phyloP scores from a whole-genome alignment of 1,140 invertebrate genomes.

The Bombus huntii region DNA sequence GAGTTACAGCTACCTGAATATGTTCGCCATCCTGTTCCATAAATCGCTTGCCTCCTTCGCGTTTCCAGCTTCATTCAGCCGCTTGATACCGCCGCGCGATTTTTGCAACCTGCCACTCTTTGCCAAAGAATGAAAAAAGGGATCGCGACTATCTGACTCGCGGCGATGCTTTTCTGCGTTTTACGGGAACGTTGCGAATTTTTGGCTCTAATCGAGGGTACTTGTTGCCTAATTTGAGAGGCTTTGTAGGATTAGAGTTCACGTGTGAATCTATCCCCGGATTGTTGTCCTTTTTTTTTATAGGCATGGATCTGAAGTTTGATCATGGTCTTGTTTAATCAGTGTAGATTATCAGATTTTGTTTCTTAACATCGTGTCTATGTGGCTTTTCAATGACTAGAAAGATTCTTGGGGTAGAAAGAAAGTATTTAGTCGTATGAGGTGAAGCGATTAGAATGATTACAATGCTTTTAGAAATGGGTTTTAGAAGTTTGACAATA shows the following conservation, averaged over 20 bases:
- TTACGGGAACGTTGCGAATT: background rate
- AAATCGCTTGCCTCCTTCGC: background rate
- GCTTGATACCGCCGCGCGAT: conserved; percentile 3
- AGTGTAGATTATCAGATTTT: too few relatives aligned
- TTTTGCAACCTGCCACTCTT: background rate
- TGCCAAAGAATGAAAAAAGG: background rate
- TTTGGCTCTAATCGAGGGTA: background rate
- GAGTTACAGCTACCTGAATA: conserved; percentile 22
- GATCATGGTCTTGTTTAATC: too few relatives aligned
- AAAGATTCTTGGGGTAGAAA: too few relatives aligned
- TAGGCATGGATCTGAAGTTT: too few relatives aligned
- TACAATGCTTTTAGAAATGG: too few relatives aligned
- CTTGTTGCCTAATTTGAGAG: background rate
- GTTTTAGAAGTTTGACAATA: too few relatives aligned
- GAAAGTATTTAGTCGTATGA: too few relatives aligned
- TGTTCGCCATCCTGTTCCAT: background rate
- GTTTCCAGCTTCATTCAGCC: conserved; percentile 11
- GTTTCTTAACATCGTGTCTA: too few relatives aligned
- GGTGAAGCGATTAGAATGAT: too few relatives aligned
- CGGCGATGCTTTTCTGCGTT: background rate
- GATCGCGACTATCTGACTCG: background rate
- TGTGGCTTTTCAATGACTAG: too few relatives aligned
- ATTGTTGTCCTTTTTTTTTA: too few relatives aligned
- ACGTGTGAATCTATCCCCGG: too few relatives aligned
- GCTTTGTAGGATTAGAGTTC: background rate